phyloP scores from a whole-genome alignment of 1,140 invertebrate genomes.

The Megalonaias nervosa region DNA sequence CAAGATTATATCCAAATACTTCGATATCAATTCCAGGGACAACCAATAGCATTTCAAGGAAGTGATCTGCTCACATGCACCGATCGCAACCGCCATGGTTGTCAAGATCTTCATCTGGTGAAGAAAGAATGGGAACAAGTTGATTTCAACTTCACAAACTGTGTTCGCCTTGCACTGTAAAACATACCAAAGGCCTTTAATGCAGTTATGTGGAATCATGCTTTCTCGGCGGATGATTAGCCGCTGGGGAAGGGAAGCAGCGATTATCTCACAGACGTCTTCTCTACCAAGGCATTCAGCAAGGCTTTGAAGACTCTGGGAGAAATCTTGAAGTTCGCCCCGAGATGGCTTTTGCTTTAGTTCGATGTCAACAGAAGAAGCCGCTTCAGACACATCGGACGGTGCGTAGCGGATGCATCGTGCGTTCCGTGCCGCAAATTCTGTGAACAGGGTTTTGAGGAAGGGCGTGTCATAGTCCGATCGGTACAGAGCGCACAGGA shows the following conservation, averaged over 20 bases:
- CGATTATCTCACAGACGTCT: conserved; percentile 36
- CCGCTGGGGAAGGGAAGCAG: conserved; percentile 41
- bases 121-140: conserved; percentile 41
- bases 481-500: conserved; percentile 49
- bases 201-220: conserved; percentile 32
- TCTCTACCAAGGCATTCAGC: conserved; percentile 43
- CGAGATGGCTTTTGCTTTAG: conserved; percentile 34
- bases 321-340: conserved; percentile 45
- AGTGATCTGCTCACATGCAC: conserved; percentile 26
- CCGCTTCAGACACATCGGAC: conserved; percentile 4
- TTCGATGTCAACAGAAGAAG: conserved; percentile 8
- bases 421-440: conserved; percentile 47
- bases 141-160: conserved; percentile 47
- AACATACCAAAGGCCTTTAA: conserved; percentile 39
- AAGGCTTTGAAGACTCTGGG: conserved; percentile 46
- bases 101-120: conserved; percentile 35
- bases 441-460: conserved; percentile 40
- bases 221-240: conserved; percentile 44
- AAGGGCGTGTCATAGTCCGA: conserved; percentile 37
- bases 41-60: conserved; percentile 50
- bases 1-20: conserved; percentile 43
- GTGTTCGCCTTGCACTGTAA: conserved; percentile 26
- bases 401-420: conserved; percentile 33
- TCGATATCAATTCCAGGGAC: conserved; percentile 43
- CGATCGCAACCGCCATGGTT: conserved; percentile 34